Evolutionary conservation across 2,888 invertebrate genomes (phyloP).

Genomic region (Chaitophorus viminalis): DNA sequence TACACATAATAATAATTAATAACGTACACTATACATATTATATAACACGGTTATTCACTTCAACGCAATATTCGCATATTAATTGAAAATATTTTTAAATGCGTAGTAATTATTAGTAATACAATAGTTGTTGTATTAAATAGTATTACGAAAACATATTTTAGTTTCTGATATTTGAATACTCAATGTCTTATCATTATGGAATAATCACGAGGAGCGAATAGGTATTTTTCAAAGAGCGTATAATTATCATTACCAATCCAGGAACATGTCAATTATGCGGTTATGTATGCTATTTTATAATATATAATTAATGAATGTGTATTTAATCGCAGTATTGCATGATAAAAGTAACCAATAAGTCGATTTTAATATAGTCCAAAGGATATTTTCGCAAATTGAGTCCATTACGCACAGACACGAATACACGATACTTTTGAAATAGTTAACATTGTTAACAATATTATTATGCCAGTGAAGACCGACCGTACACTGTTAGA

Average conservation of each 20-base stretch:
- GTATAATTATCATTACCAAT: background rate
- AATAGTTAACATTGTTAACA: background rate
- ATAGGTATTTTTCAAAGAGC: background rate
- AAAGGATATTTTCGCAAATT: conserved; percentile 13
- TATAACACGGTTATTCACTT: background rate
- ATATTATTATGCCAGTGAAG: background rate
- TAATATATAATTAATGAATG: background rate
- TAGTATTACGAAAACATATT: too few relatives aligned
- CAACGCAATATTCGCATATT: background rate
- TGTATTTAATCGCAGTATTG: background rate
- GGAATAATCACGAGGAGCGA: background rate
- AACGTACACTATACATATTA: background rate
- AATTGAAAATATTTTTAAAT: too few relatives aligned
- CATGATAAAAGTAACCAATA: background rate
- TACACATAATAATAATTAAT: too few relatives aligned
- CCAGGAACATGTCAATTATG: background rate
- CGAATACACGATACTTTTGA: background rate
- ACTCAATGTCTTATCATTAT: background rate
- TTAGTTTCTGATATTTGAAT: too few relatives aligned
- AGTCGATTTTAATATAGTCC: background rate
- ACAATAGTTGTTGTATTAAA: background rate
- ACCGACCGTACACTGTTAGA: background rate
- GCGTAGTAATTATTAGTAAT: too few relatives aligned
- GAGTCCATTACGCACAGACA: background rate
- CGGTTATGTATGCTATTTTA: background rate